Percentiles rank a stretch among this genome's conserved stretches.
phyloP scores from a whole-genome alignment of 2,888 invertebrate genomes.

The Eristalis pertinax region DNA sequence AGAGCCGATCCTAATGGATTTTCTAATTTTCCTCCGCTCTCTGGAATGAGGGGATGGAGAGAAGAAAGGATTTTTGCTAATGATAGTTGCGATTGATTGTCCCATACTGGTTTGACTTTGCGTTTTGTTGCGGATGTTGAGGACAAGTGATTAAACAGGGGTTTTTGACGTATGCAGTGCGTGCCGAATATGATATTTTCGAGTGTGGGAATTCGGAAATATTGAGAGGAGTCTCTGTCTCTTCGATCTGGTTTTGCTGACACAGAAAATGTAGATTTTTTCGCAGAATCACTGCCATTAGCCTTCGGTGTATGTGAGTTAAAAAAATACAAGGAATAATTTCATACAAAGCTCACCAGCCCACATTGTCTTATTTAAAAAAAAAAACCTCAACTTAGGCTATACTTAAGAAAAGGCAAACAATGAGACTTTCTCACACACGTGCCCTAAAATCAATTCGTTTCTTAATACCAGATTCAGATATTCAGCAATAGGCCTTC shows the following conservation, averaged over 20 bases:
- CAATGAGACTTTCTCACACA: slow-evolving; percentile 54
- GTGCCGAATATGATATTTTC: neutral
- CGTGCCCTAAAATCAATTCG: slow-evolving; percentile 62
- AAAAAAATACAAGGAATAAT: too few species aligned
- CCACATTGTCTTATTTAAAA: neutral
- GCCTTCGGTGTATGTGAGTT: too few species aligned
- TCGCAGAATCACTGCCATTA: too few species aligned
- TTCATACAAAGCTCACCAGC: too few species aligned
- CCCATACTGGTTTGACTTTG: neutral
- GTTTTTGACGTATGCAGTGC: slow-evolving; percentile 24
- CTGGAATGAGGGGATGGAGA: neutral
- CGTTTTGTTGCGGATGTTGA: slow-evolving; percentile 2
- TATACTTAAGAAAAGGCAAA: slow-evolving; percentile 3
- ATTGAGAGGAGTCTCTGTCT: too few species aligned
- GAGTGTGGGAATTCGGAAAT: neutral
- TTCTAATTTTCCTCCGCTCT: slow-evolving; percentile 38
- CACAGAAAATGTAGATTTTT: too few species aligned
- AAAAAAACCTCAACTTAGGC: neutral
- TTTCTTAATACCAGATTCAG: slow-evolving; percentile 11
- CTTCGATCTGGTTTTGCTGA: too few species aligned
- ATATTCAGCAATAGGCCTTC: neutral
- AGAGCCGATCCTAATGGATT: slow-evolving; percentile 59
- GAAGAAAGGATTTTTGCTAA: slow-evolving; percentile 62
- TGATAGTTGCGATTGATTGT: slow-evolving; percentile 64
- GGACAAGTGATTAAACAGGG: slow-evolving; percentile 41